Percentiles rank a stretch among this genome's conserved stretches.
These are phyloP conservation scores for Nettapus auritus DNA, from an alignment of 2,113 vertebrate genomes.

Conservation along the genomic window DNA sequence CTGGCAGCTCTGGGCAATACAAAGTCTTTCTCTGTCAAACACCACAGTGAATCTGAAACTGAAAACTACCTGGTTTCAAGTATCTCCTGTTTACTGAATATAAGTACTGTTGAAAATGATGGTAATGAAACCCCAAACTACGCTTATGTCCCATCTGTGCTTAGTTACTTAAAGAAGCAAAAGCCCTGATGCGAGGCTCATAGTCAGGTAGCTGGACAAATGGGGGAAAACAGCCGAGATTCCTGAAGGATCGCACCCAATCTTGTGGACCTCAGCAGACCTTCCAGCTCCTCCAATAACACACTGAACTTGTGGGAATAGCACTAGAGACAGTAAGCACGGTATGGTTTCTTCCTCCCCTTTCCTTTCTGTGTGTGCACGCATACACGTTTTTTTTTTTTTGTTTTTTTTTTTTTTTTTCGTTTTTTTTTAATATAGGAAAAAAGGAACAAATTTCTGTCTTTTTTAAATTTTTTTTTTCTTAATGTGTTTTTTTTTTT, in stretches of 20 bases:
- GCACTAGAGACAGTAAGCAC: not conserved
- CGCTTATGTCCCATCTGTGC: not conserved
- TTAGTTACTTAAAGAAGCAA: not conserved
- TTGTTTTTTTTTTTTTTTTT: constrained; percentile 33
- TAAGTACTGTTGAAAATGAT: not conserved
- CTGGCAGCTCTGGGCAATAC: not conserved
- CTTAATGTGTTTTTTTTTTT: not conserved
- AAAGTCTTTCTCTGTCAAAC: not conserved
- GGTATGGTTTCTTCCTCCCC: not conserved
- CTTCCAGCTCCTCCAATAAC: not conserved
- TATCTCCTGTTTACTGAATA: not conserved
- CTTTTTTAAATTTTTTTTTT: too few relatives aligned
- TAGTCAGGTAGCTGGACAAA: not conserved
- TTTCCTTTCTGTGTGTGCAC: not conserved
- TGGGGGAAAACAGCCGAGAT: not conserved
- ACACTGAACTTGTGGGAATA: not conserved
- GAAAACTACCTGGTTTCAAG: not conserved
- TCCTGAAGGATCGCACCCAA: not conserved
- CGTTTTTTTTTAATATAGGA: constrained; percentile 5
- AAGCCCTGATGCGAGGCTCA: not conserved
- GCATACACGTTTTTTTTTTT: not conserved
- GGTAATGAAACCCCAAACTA: not conserved
- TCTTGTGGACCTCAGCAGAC: not conserved
- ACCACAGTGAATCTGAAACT: not conserved
- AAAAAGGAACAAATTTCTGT: constrained; percentile 45